Conservation (phyloP, 2,888 invertebrate genomes). For the Baronia brevicornis region DNA sequence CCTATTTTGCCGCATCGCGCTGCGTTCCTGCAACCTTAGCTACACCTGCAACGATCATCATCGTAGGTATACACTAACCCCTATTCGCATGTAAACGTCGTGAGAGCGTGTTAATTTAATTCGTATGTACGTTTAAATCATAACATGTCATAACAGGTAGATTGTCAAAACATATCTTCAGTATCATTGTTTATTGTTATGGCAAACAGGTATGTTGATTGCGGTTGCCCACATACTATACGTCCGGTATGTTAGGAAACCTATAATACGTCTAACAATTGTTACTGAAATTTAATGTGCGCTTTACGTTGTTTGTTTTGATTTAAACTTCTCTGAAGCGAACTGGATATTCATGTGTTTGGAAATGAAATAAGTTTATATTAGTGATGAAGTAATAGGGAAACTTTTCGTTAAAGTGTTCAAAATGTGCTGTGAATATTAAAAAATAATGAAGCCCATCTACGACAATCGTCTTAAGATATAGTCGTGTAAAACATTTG, state of each 20-base stretch:
- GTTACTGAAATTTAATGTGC: conserved; percentile 8
- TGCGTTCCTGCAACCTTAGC: conserved; percentile 1
- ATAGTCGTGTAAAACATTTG: too few relatives aligned
- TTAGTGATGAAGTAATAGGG: conserved; percentile 10
- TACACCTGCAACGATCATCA: not conserved
- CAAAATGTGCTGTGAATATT: not conserved
- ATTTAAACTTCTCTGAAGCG: conserved; percentile 15
- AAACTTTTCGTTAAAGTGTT: not conserved
- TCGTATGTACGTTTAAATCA: not conserved
- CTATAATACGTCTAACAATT: too few relatives aligned
- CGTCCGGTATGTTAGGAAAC: too few relatives aligned
- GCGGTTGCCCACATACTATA: too few relatives aligned
- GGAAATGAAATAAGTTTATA: conserved; percentile 11
- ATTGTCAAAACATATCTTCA: conserved; percentile 1
- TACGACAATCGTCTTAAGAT: not conserved
- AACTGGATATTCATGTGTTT: conserved; percentile 10
- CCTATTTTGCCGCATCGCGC: not conserved
- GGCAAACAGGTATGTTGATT: too few relatives aligned
- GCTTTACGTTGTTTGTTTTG: conserved; percentile 16
- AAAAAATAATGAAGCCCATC: not conserved
- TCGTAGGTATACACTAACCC: conserved; percentile 13
- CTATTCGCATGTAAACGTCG: too few relatives aligned
- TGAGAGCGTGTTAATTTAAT: not conserved
- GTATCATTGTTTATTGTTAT: not conserved
- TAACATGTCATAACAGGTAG: not conserved